A percentile compares a stretch with the other conserved stretches of the same genome.
phyloP scores from a whole-genome alignment of 2,113 vertebrate genomes.

The Bos indicus region DNA sequence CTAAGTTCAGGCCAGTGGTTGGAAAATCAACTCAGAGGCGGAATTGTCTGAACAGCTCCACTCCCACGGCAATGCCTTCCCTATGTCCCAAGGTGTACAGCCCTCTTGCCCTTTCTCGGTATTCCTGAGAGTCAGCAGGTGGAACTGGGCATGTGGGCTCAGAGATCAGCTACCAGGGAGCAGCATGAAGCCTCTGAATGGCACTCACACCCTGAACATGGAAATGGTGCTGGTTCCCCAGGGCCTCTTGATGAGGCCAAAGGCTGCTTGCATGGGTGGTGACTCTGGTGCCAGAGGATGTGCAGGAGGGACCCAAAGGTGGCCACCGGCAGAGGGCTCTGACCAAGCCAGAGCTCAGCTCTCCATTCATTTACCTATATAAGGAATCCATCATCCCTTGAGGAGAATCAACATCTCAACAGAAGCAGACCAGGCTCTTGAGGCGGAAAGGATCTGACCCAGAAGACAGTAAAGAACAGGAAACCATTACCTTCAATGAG shows the following conservation, averaged over 20 bases:
- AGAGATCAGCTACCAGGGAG: neutral
- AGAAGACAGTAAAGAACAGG: neutral
- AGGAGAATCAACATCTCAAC: neutral
- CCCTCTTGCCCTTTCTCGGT: neutral
- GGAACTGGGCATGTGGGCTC: neutral
- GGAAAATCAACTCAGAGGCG: neutral
- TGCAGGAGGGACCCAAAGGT: rapidly evolving
- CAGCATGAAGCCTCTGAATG: neutral
- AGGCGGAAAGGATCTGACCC: neutral
- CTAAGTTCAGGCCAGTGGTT: neutral
- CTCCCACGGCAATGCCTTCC: neutral
- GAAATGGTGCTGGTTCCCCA: rapidly evolving
- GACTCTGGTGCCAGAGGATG: neutral
- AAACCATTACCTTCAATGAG: neutral
- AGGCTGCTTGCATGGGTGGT: neutral
- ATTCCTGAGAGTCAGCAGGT: neutral
- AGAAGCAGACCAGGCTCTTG: neutral
- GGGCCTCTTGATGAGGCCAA: too few species aligned
- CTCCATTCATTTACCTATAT: neutral
- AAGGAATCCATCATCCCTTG: neutral
- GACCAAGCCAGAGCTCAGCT: neutral
- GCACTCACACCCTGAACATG: rapidly evolving
- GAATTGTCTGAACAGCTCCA: neutral
- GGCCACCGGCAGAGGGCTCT: neutral
- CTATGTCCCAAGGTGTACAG: neutral